phyloP scores from a whole-genome alignment of 2,797 vertebrate genomes.

The Tangara arthus region DNA sequence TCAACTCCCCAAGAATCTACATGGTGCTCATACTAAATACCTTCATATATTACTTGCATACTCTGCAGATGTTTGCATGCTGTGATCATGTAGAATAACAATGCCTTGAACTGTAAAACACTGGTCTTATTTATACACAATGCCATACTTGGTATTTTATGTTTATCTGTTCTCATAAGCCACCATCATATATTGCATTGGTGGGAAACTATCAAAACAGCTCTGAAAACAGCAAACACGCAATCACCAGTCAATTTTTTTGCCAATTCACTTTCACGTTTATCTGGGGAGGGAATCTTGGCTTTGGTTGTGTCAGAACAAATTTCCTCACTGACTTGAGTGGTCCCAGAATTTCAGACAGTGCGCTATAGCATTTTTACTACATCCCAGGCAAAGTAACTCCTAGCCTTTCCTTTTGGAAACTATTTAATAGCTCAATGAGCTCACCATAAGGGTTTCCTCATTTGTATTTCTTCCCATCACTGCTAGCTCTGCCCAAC shows the following conservation, averaged over 20 bases:
- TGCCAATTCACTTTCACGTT: conserved; percentile 20
- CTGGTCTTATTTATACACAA: conserved; percentile 24
- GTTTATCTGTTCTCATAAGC: conserved; percentile 26
- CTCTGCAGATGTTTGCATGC: conserved; percentile 30
- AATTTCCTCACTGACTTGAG: background rate
- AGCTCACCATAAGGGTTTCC: background rate
- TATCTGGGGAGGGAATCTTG: conserved; percentile 26
- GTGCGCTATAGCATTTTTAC: background rate
- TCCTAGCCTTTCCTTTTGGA: conserved; percentile 9
- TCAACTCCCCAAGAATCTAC: conserved; percentile 22
- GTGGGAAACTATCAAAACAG: background rate
- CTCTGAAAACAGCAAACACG: conserved; percentile 19
- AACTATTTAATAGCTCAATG: conserved; percentile 32
- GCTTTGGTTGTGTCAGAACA: background rate
- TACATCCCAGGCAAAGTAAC: background rate
- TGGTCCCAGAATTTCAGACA: background rate
- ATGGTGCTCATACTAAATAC: conserved; percentile 6
- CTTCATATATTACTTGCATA: conserved; percentile 19
- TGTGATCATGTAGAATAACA: conserved; percentile 31
- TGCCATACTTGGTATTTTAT: conserved; percentile 5
- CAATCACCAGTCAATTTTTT: conserved; percentile 25
- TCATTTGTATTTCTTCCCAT: conserved; percentile 28
- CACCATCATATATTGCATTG: conserved; percentile 9
- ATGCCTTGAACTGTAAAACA: conserved; percentile 8
- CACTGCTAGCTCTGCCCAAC: background rate